Evolutionary conservation across 2,113 vertebrate genomes (phyloP), one percentile per base, ranked within the genome.

Genomic region (Grus americana): DNA sequence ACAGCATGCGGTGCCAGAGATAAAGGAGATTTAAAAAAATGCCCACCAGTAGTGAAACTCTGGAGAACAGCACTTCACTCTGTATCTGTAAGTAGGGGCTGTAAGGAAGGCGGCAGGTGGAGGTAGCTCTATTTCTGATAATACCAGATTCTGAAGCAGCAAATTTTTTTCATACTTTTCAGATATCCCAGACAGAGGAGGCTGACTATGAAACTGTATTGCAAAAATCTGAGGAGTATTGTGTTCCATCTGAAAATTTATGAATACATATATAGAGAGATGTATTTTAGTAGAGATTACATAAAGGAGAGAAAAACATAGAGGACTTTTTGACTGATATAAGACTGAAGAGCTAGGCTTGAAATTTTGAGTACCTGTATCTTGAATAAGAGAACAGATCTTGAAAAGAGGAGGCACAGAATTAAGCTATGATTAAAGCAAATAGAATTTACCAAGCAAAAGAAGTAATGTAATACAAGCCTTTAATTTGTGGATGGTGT

Each of bases 381-480:
- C 52, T 89, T 71, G 32, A 44, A 34, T 89, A 63, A 74, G 23
- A 70, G 16, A 79, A 79, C 24, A 67, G 32, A 67, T 59, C 76
- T 89, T 95, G 55, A 80, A 91, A 92, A 66, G 26, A 78, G 5
- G 32, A 74, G 68, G 30, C 24, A 44, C 10, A 61, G 55, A 91
- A 81, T 85, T 95, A 92, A 89, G 38, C 72, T 55, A 38, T 84
- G 79, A 95, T 91, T 95, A 92, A 95, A 93, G 88, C 17, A 91
- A 91, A 81, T 36, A 67, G 68, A 92, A 89, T 92, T 95, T 89
- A 84, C 44, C 7, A 55, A 81, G 79, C 26, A 71, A 83, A 92
- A 73, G 50, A 73, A 86, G 42, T 62, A 61, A 66, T 66, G n/a
- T 78, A 83, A 86, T 80, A 59, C 34, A 86, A 73, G 30, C 32